Base-by-base conservation (phyloP, 2,113 vertebrate genomes). In the Nyctereutes procyonoides region DNA sequence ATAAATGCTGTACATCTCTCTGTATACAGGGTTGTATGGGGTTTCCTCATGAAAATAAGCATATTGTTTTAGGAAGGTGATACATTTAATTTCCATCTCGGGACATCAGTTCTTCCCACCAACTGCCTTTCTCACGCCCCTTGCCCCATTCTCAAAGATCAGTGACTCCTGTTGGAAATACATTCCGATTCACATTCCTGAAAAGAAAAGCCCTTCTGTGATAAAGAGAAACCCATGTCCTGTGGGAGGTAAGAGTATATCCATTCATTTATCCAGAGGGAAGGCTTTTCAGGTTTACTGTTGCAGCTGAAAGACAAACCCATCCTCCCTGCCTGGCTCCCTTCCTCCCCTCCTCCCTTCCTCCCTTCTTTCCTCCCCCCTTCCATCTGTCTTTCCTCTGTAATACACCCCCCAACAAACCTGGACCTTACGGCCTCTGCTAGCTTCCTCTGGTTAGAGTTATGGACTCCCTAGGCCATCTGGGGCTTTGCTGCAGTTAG, bases 201-300 rank as follows among this genome's bases (percentile, higher is more conserved):
- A 67, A 90, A 96, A 97, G 95, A 97, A 98, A 97, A 96, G 92
- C 87, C 79, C 30, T 92, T 96, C 87, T 96, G 80, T 92, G 94
- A 96, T 88, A 76, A 87, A 84, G 96, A 77, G 74, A 92, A 82
- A 48, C 56, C 73, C 63, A 2, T 11, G 32, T 88, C 92, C 92
- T 81, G 24, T 62, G 95, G 97, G 95, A 92, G 80, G 58, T 32
- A 11, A 28, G 91, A 82, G 38, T 93, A 73, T 77, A 69, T 28
- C 92, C 69, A 81, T 88, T 94, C 90, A 77, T 35, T 81, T 77
- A 92, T n/a, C 32, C 51, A 87, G 69, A 96, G 69, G 74, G 48
- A 81, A 96, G 55, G 67, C 86, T 95, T 97, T 97, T 92, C 83
- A 92, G 85, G 94, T 88, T 96, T 98, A 80, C 76, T 60, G 82